Base-by-base conservation (phyloP, 2,797 vertebrate species). In the Graptemys geographica region DNA sequence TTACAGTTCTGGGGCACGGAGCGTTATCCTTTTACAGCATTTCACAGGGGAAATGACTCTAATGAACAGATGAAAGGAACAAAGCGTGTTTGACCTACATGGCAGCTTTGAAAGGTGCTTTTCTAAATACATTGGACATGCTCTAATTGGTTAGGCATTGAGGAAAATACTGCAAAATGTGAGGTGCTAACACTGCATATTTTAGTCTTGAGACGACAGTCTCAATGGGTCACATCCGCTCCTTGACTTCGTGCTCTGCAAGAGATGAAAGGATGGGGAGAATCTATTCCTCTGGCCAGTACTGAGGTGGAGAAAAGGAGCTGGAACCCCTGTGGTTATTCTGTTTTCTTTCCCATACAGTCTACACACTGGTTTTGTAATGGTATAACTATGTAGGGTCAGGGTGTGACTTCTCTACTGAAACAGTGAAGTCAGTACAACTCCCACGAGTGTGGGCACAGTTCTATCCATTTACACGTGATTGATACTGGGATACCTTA, bases 131-230 rank as follows among this genome's bases (percentile, higher is more conserved):
- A 90, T 94, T 95, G 79, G 13, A 89, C 81, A 92, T 1, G 92
- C 92, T 97, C 92, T 93, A 97, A 93, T 96, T 96, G 91, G 90
- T 92, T 89, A 31, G 23, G 57, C 65, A 90, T 81, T 93, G 57
- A 44, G 69, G 83, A 84, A 88, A 83, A 81, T 51, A 55, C 81
- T 93, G 72, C 28, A 95, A 82, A 91, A 92, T 84, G 53, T 3
- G 49, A 84, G 83, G 74, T 57, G 11, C 51, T 55, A 88, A 72
- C 0, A 0, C 72, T n/a, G 33, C 82, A 52, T 53, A 79, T 19
- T 69, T 79, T 56, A 82, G 41, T 27, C 59, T 78, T 86, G 47
- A 87, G 25, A 81, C 55, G 3, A 18, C 9, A 59, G 1, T 76
- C 18, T 31, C 4, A 72, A 18, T 23, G 37, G n/a, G 16, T 23